Evolutionary conservation across 2,888 invertebrate species (phyloP).

Genomic region (Andrena hattorfiana): DNA sequence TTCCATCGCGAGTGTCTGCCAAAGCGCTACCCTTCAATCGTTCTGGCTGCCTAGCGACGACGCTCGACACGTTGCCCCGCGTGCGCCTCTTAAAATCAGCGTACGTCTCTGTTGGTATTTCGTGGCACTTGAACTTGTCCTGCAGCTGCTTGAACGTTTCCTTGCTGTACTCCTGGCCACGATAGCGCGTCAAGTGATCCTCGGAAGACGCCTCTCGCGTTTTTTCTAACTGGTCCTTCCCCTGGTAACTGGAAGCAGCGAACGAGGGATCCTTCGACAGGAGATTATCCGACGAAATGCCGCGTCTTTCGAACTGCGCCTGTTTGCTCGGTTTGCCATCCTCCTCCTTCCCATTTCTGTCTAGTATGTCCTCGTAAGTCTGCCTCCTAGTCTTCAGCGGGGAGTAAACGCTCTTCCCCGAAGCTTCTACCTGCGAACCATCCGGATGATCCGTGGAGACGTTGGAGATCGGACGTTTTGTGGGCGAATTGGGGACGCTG

Average conservation of each 20-base stretch:
- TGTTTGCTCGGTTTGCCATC: conserved; percentile 39
- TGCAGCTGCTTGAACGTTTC: conserved; percentile 79
- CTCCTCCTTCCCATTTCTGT: conserved; percentile 70
- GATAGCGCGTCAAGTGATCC: conserved; percentile 55
- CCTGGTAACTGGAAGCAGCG: conserved; percentile 35
- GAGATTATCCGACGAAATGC: conserved; percentile 80
- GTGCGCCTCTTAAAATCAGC: conserved; percentile 81
- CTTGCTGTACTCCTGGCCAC: conserved; percentile 59
- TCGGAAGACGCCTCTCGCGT: conserved; percentile 60
- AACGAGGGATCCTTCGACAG: conserved; percentile 64
- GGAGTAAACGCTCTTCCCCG: conserved; percentile 58
- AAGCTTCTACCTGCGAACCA: conserved; percentile 38
- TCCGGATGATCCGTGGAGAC: conserved; percentile 57
- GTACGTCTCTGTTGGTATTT: conserved; percentile 79
- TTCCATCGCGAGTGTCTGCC: conserved; percentile 4
- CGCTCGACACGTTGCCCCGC: conserved; percentile 65
- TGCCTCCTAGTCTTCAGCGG: conserved; percentile 76
- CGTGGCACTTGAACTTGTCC: conserved; percentile 78
- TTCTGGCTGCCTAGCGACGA: conserved; percentile 48
- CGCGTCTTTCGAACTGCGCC: conserved; percentile 76
- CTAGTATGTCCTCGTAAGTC: conserved; percentile 78
- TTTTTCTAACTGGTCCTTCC: conserved; percentile 34
- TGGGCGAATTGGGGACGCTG: conserved; percentile 79
- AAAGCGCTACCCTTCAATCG: conserved; percentile 15
- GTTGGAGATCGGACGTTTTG: conserved; percentile 74